Conservation (phyloP, 1,140 invertebrate species). For the Sitophilus oryzae region DNA sequence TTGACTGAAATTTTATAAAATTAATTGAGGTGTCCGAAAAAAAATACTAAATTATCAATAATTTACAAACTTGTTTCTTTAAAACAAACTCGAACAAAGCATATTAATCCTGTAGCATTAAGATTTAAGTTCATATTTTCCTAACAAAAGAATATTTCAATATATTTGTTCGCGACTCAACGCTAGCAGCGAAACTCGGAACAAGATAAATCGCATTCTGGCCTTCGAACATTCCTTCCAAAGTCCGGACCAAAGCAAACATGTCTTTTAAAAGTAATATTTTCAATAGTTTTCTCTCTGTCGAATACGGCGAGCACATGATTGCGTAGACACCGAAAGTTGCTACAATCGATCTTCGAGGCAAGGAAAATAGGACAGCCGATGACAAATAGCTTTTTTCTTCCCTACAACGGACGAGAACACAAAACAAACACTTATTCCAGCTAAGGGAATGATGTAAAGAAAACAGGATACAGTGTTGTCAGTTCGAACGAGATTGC, state of each 20-base stretch:
- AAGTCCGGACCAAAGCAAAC: background rate
- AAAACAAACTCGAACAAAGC: too few relatives aligned
- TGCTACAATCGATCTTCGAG: constrained; percentile 12
- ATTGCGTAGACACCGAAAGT: constrained; percentile 10
- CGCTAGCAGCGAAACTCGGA: background rate
- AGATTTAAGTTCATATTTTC: background rate
- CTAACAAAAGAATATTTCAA: background rate
- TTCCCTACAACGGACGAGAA: constrained; percentile 6
- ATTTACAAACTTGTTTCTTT: too few relatives aligned
- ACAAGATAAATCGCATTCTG: background rate
- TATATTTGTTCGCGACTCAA: background rate
- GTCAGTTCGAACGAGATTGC: background rate
- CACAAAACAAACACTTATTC: constrained; percentile 14
- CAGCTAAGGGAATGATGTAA: constrained; percentile 6
- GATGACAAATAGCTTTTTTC: constrained; percentile 14
- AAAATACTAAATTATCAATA: too few relatives aligned
- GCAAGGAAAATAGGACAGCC: constrained; percentile 2
- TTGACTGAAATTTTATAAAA: too few relatives aligned
- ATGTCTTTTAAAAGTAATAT: constrained; percentile 9
- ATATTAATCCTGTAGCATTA: too few relatives aligned
- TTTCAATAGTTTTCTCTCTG: constrained; percentile 11
- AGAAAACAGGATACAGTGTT: constrained; percentile 11
- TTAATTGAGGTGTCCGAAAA: too few relatives aligned
- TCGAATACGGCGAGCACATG: constrained; percentile 5
- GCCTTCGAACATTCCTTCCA: background rate